Conservation (phyloP, 2,797 vertebrate species). For the Acipenser oxyrinchus region DNA sequence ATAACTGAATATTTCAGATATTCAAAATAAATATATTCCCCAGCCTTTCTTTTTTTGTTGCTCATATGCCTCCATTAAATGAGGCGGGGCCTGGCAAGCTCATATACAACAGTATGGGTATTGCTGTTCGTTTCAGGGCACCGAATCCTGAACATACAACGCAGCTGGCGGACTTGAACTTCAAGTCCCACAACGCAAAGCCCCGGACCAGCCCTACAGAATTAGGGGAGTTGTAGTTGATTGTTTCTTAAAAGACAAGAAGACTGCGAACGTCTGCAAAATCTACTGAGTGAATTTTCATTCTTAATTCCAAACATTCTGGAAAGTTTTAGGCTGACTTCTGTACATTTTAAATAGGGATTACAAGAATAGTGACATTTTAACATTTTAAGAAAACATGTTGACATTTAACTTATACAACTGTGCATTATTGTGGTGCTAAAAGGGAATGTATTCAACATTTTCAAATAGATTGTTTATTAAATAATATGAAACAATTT, state of each 20-base stretch:
- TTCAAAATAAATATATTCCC: slow-evolving; percentile 6
- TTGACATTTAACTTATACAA: no score
- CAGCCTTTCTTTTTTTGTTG: slow-evolving; percentile 32
- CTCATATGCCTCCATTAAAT: slow-evolving; percentile 47
- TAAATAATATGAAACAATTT: no score
- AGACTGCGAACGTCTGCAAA: background rate
- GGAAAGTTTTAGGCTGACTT: no score
- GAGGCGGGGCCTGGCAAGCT: slow-evolving; percentile 47
- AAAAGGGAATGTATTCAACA: no score
- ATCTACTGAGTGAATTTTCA: no score
- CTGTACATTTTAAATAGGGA: no score
- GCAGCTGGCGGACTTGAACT: slow-evolving; percentile 23
- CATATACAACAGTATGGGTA: slow-evolving; percentile 50
- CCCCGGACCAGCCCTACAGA: slow-evolving; percentile 13
- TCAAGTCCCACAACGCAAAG: slow-evolving; percentile 37
- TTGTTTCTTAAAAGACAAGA: background rate
- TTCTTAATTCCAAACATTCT: no score
- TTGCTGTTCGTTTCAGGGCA: slow-evolving; percentile 24
- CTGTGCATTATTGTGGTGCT: no score
- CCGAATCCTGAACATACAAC: background rate
- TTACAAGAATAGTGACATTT: no score
- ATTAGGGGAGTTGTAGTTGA: slow-evolving; percentile 28
- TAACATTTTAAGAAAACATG: no score
- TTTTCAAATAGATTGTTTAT: no score
- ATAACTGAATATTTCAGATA: slow-evolving; percentile 12